Conservation (phyloP, 2,888 invertebrate species). For the Andricus curvator region DNA sequence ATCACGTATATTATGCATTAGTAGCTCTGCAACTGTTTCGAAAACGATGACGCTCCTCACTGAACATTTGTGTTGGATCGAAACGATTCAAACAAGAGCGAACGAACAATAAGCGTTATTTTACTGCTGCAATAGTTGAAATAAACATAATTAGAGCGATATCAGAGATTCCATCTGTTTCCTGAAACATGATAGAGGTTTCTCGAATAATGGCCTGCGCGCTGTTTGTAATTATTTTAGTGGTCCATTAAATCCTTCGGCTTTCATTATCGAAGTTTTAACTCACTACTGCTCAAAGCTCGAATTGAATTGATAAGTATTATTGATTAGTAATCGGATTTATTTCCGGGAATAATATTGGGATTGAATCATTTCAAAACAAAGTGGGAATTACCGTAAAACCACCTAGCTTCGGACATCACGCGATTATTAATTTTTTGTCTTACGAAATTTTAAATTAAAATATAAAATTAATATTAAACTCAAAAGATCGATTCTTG, state of each 20-base stretch:
- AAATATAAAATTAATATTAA: too few species aligned
- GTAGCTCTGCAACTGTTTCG: neutral
- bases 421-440: too few species aligned
- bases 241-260: slow-evolving; percentile 47
- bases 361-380: neutral
- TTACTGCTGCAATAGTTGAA: neutral
- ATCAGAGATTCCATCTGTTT: neutral
- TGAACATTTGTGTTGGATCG: neutral
- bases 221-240: slow-evolving; percentile 4
- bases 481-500: too few species aligned
- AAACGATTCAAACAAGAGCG: neutral
- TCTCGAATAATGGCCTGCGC: neutral
- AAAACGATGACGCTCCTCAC: neutral
- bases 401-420: too few species aligned
- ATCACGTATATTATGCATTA: slow-evolving; percentile 10
- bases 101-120: neutral
- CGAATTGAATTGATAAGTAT: neutral
- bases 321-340: neutral
- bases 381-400: too few species aligned
- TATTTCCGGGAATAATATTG: neutral
- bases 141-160: slow-evolving; percentile 26
- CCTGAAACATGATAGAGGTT: neutral
- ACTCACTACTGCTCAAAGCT: neutral
- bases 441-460: too few species aligned
- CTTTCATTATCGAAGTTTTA: neutral